These are phyloP conservation scores for Lipophrys pholis DNA, from an alignment of 2,113 vertebrate species.

Conservation along the genomic window DNA sequence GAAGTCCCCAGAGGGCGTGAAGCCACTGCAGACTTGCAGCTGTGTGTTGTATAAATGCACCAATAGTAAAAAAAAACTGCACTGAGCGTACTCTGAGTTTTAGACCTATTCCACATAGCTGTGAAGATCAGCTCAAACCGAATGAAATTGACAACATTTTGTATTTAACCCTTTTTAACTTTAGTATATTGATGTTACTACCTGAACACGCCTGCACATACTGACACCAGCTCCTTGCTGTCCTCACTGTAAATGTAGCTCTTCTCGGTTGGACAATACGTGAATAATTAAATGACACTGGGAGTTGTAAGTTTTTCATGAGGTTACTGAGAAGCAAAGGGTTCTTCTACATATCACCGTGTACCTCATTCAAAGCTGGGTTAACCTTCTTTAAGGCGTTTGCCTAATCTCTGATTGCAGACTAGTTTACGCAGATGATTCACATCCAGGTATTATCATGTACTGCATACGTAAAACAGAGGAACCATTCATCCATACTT, in stretches of 20 bases:
- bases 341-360: neutral
- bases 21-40: neutral
- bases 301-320: neutral
- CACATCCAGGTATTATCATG: too few species aligned
- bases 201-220: neutral
- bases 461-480: too few species aligned
- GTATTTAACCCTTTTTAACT: too few species aligned
- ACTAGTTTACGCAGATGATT: too few species aligned
- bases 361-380: too few species aligned
- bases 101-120: neutral
- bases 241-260: neutral
- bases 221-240: neutral
- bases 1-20: slow-evolving; percentile 7
- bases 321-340: neutral
- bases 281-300: neutral
- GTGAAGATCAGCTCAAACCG: slow-evolving; percentile 17
- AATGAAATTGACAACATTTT: neutral
- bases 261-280: neutral
- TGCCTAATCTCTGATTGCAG: too few species aligned
- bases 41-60: slow-evolving; percentile 29
- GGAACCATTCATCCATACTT: too few species aligned
- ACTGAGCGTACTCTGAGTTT: slow-evolving; percentile 24
- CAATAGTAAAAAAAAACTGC: slow-evolving; percentile 43
- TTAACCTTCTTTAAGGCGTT: too few species aligned
- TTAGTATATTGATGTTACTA: too few species aligned